These are phyloP conservation scores for Eupristina koningsbergeri DNA, from an alignment of 1,140 invertebrate species.

Conservation along the genomic window DNA sequence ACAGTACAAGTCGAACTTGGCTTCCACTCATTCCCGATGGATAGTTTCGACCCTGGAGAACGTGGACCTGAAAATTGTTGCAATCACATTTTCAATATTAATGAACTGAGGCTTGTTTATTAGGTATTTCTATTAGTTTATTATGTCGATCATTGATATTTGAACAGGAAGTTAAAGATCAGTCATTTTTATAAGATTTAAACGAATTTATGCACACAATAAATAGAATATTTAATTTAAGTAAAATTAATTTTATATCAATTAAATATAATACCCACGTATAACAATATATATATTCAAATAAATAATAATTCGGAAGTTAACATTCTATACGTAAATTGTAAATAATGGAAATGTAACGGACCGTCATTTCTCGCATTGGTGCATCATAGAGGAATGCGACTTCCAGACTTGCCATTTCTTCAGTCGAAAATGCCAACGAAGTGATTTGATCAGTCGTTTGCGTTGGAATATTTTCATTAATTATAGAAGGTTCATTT, in stretches of 20 bases:
- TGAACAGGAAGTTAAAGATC: too few relatives aligned
- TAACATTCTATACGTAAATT: too few relatives aligned
- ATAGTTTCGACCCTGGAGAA: constrained; percentile 89
- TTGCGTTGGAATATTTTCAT: constrained; percentile 60
- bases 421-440: constrained; percentile 64
- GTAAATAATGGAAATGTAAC: constrained; percentile 16
- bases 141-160: too few relatives aligned
- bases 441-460: constrained; percentile 65
- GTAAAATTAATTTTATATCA: too few relatives aligned
- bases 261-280: too few relatives aligned
- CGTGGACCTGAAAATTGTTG: constrained; percentile 74
- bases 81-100: background rate
- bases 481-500: constrained; percentile 63
- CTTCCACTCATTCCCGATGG: constrained; percentile 81
- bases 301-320: too few relatives aligned
- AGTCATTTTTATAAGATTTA: too few relatives aligned
- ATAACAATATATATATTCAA: too few relatives aligned
- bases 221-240: too few relatives aligned
- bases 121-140: too few relatives aligned
- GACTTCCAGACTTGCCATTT: constrained; percentile 86
- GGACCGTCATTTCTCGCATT: constrained; percentile 88
- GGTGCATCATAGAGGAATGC: constrained; percentile 91
- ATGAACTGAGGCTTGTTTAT: background rate
- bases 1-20: constrained; percentile 88
- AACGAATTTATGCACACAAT: too few relatives aligned